These are phyloP conservation scores for Anolis carolinensis DNA, from an alignment of 2,113 vertebrate genomes.

Conservation along the genomic window DNA sequence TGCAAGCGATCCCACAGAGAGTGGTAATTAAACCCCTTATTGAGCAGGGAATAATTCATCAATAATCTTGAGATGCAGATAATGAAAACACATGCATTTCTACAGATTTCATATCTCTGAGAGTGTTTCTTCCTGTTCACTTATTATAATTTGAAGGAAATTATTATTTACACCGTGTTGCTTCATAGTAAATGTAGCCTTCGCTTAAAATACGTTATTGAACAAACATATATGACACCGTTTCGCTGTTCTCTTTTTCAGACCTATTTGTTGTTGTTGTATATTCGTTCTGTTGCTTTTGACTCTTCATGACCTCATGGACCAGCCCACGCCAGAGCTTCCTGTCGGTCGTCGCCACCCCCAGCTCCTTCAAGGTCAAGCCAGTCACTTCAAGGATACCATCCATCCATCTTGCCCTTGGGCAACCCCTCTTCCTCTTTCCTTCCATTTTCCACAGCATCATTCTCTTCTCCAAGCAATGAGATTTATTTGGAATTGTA, in stretches of 20 bases:
- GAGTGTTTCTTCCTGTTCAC: not conserved
- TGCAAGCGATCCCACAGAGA: not conserved
- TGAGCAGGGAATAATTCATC: not conserved
- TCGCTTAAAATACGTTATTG: conserved; percentile 14
- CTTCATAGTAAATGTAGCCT: conserved; percentile 18
- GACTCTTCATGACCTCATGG: no score
- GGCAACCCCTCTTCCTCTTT: no score
- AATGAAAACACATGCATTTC: not conserved
- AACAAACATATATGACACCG: conserved; percentile 7
- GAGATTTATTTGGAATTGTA: not conserved
- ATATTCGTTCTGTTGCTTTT: no score
- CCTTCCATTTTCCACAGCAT: no score
- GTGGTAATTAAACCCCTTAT: conserved; percentile 8
- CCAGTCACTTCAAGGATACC: no score
- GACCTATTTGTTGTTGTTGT: no score
- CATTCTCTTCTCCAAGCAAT: no score
- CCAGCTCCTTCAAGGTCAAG: no score
- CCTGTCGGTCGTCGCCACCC: no score
- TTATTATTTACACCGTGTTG: not conserved
- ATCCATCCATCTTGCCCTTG: no score
- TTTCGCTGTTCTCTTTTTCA: not conserved
- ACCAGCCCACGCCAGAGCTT: no score
- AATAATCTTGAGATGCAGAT: conserved; percentile 23
- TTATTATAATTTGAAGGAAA: not conserved
- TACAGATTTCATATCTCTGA: conserved; percentile 7